A percentile compares a stretch with the other conserved stretches of the same genome.
phyloP scores from a whole-genome alignment of 2,113 vertebrate species.

The Stegostoma tigrinum region DNA sequence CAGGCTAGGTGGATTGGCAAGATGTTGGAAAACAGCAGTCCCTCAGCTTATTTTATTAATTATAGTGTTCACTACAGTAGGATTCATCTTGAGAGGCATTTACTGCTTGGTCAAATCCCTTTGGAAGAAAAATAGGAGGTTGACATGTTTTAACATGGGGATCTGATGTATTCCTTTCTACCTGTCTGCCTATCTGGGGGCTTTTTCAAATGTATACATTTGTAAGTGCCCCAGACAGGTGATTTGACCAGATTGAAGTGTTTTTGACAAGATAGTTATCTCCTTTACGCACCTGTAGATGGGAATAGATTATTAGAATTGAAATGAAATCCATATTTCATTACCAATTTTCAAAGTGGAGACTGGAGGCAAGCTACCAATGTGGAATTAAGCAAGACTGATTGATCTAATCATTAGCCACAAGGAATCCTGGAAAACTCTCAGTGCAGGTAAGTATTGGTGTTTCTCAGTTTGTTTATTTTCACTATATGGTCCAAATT shows the following conservation, averaged over 20 bases:
- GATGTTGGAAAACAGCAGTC: background rate
- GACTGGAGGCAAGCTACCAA: background rate
- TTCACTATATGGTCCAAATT: background rate
- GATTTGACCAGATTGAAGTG: background rate
- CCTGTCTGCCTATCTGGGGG: background rate
- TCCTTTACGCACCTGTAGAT: background rate
- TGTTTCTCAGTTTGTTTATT: background rate
- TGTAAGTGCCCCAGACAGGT: background rate
- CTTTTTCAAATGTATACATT: background rate
- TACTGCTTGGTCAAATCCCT: background rate
- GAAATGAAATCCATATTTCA: background rate
- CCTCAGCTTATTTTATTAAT: background rate
- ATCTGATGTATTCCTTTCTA: background rate
- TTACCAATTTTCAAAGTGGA: background rate
- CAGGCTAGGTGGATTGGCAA: too few relatives aligned
- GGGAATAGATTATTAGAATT: background rate
- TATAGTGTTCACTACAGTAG: background rate
- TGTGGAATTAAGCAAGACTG: background rate
- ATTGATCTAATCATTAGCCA: background rate
- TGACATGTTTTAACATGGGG: background rate
- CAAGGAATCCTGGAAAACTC: background rate
- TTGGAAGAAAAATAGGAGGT: background rate
- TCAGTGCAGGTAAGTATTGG: background rate
- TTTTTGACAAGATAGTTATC: background rate
- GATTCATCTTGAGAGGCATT: background rate